Evolutionary conservation across 2,888 invertebrate genomes (phyloP), one percentile per base, ranked within the genome.

Genomic region (Stenoptilia bipunctidactyla): DNA sequence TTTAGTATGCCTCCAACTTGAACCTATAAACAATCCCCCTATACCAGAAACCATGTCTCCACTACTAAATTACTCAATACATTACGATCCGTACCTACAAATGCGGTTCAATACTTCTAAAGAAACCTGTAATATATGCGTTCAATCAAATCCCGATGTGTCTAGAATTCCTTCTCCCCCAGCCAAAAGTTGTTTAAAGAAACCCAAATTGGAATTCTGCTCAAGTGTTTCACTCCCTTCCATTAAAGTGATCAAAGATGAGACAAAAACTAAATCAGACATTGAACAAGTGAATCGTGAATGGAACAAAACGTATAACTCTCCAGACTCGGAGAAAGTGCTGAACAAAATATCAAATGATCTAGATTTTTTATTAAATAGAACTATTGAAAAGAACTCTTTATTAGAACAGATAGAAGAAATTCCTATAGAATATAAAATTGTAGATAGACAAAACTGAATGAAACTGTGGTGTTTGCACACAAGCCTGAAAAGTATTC

Each of bases 281-380:
- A 72, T 71, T 36, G 74, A 75, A 42, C 66, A 70, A 52, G 70
- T 74, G 30, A 77, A 75, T 44, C 62, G 66, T 41, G 69, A 76
- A 46, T 72, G 75, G 71, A 71, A 70, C 15, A 66, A 63, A 47
- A 69, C 72, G 20, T 75, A 80, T 51, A 66, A 73, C 45, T 63
- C 66, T 0, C 69, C 72, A 0, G 72, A 76, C 40, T 66, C 77
- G 25, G 87, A 88, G 51, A 89, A 89, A 42, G 90, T 93, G 85
- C 73, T 93, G 38, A 90, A 92, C 73, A 89, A 92, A 61, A 94
- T 94, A 56, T 90, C 92, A 1, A 90, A 90, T 58, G 93, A 94
- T 73, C 76, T 94, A 51, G 92, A 93, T 72, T 93, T 92, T 75
- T 76, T 94, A 51, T 76, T 93, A 44, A 93, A 93, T 68, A 86